phyloP scores from a whole-genome alignment of 1,140 invertebrate species.

The Brachionus rotundiformis region DNA sequence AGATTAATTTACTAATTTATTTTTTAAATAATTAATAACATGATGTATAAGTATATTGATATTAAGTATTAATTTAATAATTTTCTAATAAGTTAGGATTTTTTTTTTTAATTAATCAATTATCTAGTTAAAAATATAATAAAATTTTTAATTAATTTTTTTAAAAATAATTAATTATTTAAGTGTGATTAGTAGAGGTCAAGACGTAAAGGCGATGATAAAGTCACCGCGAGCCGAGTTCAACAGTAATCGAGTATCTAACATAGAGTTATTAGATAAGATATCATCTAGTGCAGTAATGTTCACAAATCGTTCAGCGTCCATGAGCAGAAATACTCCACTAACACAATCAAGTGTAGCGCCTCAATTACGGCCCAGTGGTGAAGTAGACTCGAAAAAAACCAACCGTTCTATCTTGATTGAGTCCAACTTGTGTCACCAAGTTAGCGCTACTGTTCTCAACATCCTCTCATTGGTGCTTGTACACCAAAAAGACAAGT shows the following conservation, averaged over 20 bases:
- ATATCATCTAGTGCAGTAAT: neutral
- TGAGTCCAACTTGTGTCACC: conserved; percentile 84
- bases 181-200: conserved; percentile 32
- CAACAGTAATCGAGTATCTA: neutral
- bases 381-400: neutral
- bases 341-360: neutral
- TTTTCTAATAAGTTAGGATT: no score
- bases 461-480: conserved; percentile 82
- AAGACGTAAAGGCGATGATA: conserved; percentile 31
- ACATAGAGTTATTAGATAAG: neutral
- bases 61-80: no score
- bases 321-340: neutral
- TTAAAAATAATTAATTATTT: neutral
- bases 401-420: conserved; percentile 57
- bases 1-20: neutral
- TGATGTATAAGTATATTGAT: no score
- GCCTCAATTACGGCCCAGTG: neutral
- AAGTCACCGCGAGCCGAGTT: conserved; percentile 16
- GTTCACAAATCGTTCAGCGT: neutral
- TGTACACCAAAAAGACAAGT: conserved; percentile 72
- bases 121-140: no score
- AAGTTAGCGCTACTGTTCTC: conserved; percentile 81
- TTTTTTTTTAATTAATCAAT: no score
- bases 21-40: no score
- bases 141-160: no score